Evolutionary conservation across 2,113 vertebrate genomes (phyloP).

Genomic region (Herpetotheres cachinnans): DNA sequence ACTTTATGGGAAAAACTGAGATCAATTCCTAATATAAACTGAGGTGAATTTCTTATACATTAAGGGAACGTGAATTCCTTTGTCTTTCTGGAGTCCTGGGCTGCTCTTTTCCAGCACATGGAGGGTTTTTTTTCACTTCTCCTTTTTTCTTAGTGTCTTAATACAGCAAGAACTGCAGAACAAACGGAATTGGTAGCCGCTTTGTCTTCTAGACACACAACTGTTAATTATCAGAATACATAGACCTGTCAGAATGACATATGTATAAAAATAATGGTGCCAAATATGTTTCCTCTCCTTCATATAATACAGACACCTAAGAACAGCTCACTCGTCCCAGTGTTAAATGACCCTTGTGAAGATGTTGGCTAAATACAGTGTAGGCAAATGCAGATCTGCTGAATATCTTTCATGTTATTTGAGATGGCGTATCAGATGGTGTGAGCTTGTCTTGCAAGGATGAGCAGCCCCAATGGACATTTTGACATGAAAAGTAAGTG

Average conservation of each 20-base stretch:
- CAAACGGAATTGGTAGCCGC: not conserved
- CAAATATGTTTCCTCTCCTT: not conserved
- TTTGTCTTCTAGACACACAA: not conserved
- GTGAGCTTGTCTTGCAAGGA: not conserved
- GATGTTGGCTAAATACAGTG: not conserved
- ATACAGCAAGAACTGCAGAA: not conserved
- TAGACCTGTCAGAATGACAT: conserved; percentile 33
- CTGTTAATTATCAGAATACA: conserved; percentile 42
- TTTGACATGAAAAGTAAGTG: not conserved
- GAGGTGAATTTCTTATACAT: not conserved
- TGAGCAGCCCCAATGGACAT: not conserved
- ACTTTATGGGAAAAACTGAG: not conserved
- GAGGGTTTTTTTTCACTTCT: not conserved
- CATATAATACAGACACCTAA: not conserved
- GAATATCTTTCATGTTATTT: not conserved
- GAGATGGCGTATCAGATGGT: not conserved
- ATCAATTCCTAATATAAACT: not conserved
- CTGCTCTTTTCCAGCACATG: conserved; percentile 20
- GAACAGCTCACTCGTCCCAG: not conserved
- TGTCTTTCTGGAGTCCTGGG: conserved; percentile 30
- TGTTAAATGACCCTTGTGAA: not conserved
- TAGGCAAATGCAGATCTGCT: not conserved
- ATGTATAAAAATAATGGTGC: not conserved
- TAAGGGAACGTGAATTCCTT: not conserved
- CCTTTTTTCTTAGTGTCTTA: not conserved